A percentile compares a stretch with the other conserved stretches of the same genome.
Conservation (phyloP, 2,797 vertebrate species). For the Alfaro cultratus region DNA sequence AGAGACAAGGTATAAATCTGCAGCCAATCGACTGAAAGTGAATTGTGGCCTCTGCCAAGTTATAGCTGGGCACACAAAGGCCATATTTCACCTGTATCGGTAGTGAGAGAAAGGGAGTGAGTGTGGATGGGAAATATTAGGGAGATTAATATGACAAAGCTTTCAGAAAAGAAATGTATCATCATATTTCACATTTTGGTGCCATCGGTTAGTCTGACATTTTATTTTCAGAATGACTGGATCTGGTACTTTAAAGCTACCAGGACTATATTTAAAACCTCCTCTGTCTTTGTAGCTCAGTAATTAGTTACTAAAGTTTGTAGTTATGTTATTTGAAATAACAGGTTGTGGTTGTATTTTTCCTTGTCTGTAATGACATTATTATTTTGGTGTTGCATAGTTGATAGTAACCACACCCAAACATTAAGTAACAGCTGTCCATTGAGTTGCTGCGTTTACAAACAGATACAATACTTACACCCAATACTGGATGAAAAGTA, state of each 20-base stretch:
- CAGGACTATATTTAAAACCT: background rate
- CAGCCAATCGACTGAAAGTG: slow-evolving; percentile 71
- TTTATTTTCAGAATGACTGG: slow-evolving; percentile 28
- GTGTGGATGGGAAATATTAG: slow-evolving; percentile 7
- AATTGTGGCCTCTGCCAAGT: slow-evolving; percentile 72
- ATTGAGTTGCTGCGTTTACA: too few species aligned
- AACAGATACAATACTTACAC: too few species aligned
- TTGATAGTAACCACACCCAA: background rate
- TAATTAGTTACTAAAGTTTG: background rate
- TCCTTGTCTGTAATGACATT: background rate
- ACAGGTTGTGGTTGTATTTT: background rate
- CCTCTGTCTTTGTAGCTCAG: background rate
- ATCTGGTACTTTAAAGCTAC: background rate
- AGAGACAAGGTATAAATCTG: slow-evolving; percentile 72
- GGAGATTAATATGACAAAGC: background rate
- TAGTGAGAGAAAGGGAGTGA: slow-evolving; percentile 15
- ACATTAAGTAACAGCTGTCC: background rate
- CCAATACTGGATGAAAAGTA: background rate
- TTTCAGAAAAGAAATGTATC: background rate
- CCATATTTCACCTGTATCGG: slow-evolving; percentile 40
- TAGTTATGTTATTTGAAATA: background rate
- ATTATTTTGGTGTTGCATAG: background rate
- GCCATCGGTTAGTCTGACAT: slow-evolving; percentile 11
- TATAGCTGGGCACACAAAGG: slow-evolving; percentile 37
- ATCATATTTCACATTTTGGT: slow-evolving; percentile 6